Conservation (phyloP, 2,888 invertebrate genomes). For the Athrips mouffetella region DNA sequence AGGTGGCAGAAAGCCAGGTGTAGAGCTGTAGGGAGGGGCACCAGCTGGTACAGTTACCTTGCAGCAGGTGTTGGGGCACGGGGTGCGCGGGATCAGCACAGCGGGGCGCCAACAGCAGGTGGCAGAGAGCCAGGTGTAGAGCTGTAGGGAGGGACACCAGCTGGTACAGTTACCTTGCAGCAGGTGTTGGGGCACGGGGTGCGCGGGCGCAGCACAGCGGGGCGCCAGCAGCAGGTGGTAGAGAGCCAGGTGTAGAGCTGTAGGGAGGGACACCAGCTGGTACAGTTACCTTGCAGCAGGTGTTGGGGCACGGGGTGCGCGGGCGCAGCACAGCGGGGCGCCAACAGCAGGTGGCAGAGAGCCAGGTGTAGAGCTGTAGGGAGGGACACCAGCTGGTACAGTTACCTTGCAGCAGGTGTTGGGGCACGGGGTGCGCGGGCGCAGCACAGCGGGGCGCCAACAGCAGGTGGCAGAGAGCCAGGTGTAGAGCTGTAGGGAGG, state of each 20-base stretch:
- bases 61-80: slow-evolving; percentile 80
- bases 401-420: slow-evolving; percentile 81
- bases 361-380: slow-evolving; percentile 84
- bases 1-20: slow-evolving; percentile 87
- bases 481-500: slow-evolving; percentile 83
- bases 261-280: slow-evolving; percentile 81
- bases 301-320: slow-evolving; percentile 81
- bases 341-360: slow-evolving; percentile 85
- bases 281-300: slow-evolving; percentile 81
- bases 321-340: slow-evolving; percentile 84
- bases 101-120: slow-evolving; percentile 84
- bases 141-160: slow-evolving; percentile 82
- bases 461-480: slow-evolving; percentile 84
- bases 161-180: slow-evolving; percentile 82
- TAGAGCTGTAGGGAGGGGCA: slow-evolving; percentile 80
- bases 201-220: slow-evolving; percentile 82
- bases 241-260: slow-evolving; percentile 82
- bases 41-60: slow-evolving; percentile 82
- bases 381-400: slow-evolving; percentile 80
- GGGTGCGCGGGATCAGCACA: slow-evolving; percentile 83
- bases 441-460: slow-evolving; percentile 86
- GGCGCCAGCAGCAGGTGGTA: slow-evolving; percentile 88
- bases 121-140: slow-evolving; percentile 85
- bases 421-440: slow-evolving; percentile 81
- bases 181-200: slow-evolving; percentile 80